Base-by-base conservation (phyloP, 2,797 vertebrate genomes). In the Pseudopleuronectes americanus region DNA sequence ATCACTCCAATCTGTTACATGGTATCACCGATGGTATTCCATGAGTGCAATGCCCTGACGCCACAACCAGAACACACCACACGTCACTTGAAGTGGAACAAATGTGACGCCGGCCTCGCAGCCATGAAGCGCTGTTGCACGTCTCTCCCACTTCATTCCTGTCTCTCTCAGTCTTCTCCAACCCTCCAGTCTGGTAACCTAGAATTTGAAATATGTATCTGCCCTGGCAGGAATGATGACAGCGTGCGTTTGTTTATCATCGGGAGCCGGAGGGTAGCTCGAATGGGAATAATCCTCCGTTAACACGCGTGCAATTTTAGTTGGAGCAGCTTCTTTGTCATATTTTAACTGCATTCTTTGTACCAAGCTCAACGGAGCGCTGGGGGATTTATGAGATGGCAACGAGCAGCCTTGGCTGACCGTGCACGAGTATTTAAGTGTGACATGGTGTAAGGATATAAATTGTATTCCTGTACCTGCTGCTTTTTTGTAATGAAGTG, bases 121-220 rank as follows among this genome's bases (percentile, higher is more conserved):
- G 56, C 77, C 47, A 0, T 4, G 1, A 68, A 58, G 51, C 54
- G 63, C 76, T 70, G 57, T 31, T 79, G 13, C 61, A 55, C 26
- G 22, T 72, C 64, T 56, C 23, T 49, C 55, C 43, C 51, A 23
- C 59, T 80, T 9, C 5, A 36, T 59, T 45, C 13, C 74, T 53
- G 48, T 69, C 54, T 63, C 33, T 53, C 56, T 57, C 17, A 0
- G 10, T 38, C 63, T 45, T 61, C 48, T 55, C 33, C 69, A 49
- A 71, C 66, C 23, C 22, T 75, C 56, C 55, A 23, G 64, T 64
- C 62, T 53, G 64, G 31, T 59, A 83, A 75, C 68, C 41, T 47
- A 62, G 52, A 83, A 74, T 78, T 54, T 49, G 43, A 71, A 71
- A 59, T 71, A 85, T 86, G 60, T 57, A 59, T 87, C 68, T 60